Evolutionary conservation across 1,140 invertebrate species (phyloP).

Genomic region (Drosophila simulans): DNA sequence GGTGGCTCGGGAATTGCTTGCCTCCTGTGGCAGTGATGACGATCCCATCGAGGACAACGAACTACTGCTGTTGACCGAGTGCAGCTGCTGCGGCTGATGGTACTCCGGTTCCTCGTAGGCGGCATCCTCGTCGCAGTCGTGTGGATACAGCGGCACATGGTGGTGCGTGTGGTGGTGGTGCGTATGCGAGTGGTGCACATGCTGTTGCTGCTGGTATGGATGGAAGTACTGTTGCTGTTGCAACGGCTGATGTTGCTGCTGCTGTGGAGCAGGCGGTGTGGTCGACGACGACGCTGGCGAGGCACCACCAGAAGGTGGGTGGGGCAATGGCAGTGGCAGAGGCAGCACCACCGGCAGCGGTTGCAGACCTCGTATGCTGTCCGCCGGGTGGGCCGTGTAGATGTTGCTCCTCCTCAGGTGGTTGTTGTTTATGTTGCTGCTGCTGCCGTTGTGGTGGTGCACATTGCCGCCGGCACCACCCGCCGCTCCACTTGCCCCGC

Average conservation of each 20-base stretch:
- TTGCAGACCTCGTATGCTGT: conserved; percentile 79
- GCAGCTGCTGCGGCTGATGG: conserved; percentile 76
- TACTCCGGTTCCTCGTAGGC: conserved; percentile 79
- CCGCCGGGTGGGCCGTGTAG: conserved; percentile 81
- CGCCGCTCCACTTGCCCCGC: conserved; percentile 43
- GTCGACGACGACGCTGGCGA: conserved; percentile 27
- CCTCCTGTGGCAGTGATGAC: conserved; percentile 49
- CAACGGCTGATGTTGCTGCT: conserved; percentile 32
- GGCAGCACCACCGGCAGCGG: conserved; percentile 53
- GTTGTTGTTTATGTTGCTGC: conserved; percentile 78
- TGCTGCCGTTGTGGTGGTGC: conserved; percentile 51
- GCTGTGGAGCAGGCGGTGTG: conserved; percentile 35
- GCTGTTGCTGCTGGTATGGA: conserved; percentile 66
- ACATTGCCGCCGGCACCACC: conserved; percentile 49
- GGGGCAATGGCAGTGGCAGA: conserved; percentile 47
- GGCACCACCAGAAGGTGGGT: conserved; percentile 36
- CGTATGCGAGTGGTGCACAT: conserved; percentile 30
- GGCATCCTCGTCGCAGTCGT: conserved; percentile 69
- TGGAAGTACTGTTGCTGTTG: conserved; percentile 63
- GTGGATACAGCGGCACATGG: conserved; percentile 54
- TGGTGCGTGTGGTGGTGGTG: conserved; percentile 33
- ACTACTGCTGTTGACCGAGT: conserved; percentile 57
- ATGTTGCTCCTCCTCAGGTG: conserved; percentile 82
- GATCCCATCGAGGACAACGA: conserved; percentile 69
- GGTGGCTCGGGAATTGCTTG: conserved; percentile 27